Conservation (phyloP, 2,113 vertebrate genomes). For the Tinamus guttatus region DNA sequence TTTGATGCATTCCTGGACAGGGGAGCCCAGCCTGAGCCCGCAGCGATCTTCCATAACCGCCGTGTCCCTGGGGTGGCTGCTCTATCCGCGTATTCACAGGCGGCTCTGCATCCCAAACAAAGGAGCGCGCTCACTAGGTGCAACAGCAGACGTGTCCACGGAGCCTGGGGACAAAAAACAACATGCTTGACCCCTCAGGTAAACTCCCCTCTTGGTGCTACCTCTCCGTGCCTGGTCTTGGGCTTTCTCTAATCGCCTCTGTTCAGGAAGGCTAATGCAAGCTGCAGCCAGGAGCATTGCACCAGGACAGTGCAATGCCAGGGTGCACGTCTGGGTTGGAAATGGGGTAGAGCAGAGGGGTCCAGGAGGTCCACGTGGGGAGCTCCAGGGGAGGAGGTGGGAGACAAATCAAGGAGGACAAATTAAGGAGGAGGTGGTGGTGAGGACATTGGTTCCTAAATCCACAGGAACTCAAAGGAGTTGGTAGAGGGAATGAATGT, state of each 20-base stretch:
- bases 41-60: background rate
- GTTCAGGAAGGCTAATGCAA: background rate
- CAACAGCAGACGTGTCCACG: background rate
- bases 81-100: background rate
- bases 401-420: background rate
- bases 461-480: too few relatives aligned
- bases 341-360: background rate
- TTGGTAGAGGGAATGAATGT: background rate
- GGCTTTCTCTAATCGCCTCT: background rate
- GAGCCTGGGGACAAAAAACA: background rate
- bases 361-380: background rate
- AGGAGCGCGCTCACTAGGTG: background rate
- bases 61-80: background rate
- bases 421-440: background rate
- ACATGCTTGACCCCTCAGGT: conserved; percentile 60
- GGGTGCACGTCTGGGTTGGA: background rate
- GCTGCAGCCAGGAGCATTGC: background rate
- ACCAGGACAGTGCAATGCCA: background rate
- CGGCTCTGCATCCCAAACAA: background rate
- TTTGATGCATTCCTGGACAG: background rate
- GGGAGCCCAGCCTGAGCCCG: background rate
- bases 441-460: background rate
- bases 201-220: background rate
- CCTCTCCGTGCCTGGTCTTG: background rate
- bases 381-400: background rate